A percentile compares a stretch with the other conserved stretches of the same genome.
Conservation (phyloP, 2,113 vertebrate genomes). For the Aythya baeri region DNA sequence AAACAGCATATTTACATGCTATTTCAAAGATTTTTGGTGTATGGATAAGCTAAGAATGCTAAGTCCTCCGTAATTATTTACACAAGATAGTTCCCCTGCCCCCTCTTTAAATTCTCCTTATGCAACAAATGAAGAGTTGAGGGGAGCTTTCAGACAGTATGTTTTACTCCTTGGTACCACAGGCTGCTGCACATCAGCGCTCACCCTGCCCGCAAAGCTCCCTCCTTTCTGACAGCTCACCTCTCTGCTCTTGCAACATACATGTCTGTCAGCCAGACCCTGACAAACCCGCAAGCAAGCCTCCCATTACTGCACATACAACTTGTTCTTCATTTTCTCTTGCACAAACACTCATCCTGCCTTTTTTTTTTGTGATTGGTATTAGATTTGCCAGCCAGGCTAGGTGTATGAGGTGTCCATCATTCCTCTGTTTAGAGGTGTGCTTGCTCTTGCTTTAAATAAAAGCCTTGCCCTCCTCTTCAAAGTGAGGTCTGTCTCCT, state of each 20-base stretch:
- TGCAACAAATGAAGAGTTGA: background rate
- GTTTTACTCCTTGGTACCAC: background rate
- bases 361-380: conserved; percentile 54
- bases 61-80: background rate
- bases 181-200: background rate
- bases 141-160: background rate
- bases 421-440: conserved; percentile 65
- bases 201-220: background rate
- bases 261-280: background rate
- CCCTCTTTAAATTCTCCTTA: background rate
- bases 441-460: conserved; percentile 74
- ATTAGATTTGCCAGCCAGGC: conserved; percentile 41
- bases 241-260: conserved; percentile 31
- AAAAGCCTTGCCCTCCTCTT: conserved; percentile 64
- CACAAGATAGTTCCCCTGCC: background rate
- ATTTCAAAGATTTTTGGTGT: background rate
- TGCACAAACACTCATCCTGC: conserved; percentile 56
- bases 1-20: background rate
- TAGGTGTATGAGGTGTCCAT: conserved; percentile 74
- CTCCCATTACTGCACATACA: conserved; percentile 2
- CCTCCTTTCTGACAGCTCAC: background rate
- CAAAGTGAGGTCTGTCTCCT: conserved; percentile 72
- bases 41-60: background rate
- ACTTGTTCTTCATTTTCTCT: conserved; percentile 77
- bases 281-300: background rate